A percentile compares a stretch with the other conserved stretches of the same genome.
These are phyloP conservation scores for Phenganax subtilis DNA, from an alignment of 92 coral and sea anemone genomes.

Conservation along the genomic window DNA sequence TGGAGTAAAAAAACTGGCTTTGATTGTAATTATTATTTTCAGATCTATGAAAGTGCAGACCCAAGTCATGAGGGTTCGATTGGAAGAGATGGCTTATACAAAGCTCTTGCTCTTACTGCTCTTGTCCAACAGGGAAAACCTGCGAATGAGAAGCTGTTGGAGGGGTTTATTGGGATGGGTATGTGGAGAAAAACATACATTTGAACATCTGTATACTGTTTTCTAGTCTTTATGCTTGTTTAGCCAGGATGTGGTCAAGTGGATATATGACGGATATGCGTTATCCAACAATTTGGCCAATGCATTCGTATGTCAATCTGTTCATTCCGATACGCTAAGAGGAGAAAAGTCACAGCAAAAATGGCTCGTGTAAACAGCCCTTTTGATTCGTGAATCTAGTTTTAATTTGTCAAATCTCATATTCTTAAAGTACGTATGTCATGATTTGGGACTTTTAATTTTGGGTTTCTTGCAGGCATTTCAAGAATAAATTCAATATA, in stretches of 20 bases:
- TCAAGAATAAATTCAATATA: too few species aligned
- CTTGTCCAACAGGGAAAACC: constrained; percentile 82
- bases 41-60: constrained; percentile 95
- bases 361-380: too few species aligned
- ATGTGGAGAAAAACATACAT: background rate
- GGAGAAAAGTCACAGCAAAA: too few species aligned
- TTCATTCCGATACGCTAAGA: too few species aligned
- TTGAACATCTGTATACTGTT: background rate
- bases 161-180: constrained; percentile 86
- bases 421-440: too few species aligned
- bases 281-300: too few species aligned
- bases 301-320: too few species aligned
- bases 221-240: background rate
- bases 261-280: background rate
- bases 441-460: too few species aligned
- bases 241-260: background rate
- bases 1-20: too few species aligned
- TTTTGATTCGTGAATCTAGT: too few species aligned
- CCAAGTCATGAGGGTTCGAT: constrained; percentile 84
- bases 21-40: background rate
- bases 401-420: too few species aligned
- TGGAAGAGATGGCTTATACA: constrained; percentile 85
- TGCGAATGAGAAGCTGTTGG: constrained; percentile 79
- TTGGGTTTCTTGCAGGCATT: too few species aligned
- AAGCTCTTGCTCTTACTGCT: constrained; percentile 90